Percentiles rank a stretch among this genome's conserved stretches.
phyloP scores from a whole-genome alignment of 2,888 invertebrate species.

The Nomada ruficornis region DNA sequence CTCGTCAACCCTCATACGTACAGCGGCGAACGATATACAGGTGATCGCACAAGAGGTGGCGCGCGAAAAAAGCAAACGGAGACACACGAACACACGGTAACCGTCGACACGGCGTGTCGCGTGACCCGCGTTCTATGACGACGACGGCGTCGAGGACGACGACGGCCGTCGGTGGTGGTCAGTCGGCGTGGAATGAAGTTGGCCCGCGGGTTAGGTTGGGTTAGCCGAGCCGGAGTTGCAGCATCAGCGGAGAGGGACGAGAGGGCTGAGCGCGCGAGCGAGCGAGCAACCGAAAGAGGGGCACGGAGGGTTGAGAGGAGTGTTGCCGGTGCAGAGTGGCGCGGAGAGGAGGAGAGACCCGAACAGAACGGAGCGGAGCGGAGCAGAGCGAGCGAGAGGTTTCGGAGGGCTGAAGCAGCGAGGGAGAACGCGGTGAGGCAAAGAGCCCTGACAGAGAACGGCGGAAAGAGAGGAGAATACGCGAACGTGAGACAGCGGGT shows the following conservation, averaged over 20 bases:
- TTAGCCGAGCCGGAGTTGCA: slow-evolving; percentile 76
- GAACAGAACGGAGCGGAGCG: slow-evolving; percentile 53
- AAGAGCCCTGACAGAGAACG: slow-evolving; percentile 26
- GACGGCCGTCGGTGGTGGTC: slow-evolving; percentile 84
- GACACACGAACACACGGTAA: slow-evolving; percentile 57
- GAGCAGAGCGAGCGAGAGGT: slow-evolving; percentile 75
- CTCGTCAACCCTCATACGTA: slow-evolving; percentile 14
- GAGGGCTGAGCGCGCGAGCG: slow-evolving; percentile 81
- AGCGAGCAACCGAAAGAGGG: slow-evolving; percentile 76
- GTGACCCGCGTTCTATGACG: slow-evolving; percentile 70
- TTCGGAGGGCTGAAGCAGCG: slow-evolving; percentile 70
- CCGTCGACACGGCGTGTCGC: slow-evolving; percentile 66
- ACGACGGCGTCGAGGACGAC: slow-evolving; percentile 77
- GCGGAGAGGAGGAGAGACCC: slow-evolving; percentile 54
- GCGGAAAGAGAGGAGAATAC: slow-evolving; percentile 50
- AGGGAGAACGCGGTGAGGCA: slow-evolving; percentile 36
- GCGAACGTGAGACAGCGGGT: slow-evolving; percentile 84
- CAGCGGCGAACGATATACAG: neutral
- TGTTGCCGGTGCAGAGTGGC: too few species aligned
- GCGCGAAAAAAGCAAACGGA: slow-evolving; percentile 30
- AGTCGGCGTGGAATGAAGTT: slow-evolving; percentile 84
- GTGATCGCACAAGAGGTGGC: slow-evolving; percentile 5
- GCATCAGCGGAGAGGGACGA: slow-evolving; percentile 75
- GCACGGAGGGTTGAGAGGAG: slow-evolving; percentile 78
- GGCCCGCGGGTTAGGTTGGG: slow-evolving; percentile 83